Base-by-base conservation (phyloP, 2,888 invertebrate species). In the Zaprionus bogoriensis region DNA sequence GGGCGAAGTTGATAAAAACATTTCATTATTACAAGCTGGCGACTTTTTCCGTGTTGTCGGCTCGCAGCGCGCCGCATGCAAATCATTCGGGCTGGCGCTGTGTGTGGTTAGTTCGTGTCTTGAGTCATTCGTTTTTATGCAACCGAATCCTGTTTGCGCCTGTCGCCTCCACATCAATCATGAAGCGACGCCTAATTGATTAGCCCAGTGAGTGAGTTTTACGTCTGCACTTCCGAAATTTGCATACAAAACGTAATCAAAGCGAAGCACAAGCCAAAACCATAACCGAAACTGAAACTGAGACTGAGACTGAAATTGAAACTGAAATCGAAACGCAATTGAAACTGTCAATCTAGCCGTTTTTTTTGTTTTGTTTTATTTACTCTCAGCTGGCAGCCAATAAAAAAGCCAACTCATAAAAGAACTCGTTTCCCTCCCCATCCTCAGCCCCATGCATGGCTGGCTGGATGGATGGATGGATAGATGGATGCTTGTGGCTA, bases 41-140 rank as follows among this genome's bases (percentile, higher is more conserved):
- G 64, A 84, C 79, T 78, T 72, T 72, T 72, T 74, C 74, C 72
- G 72, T 44, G 60, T 74, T 73, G 41, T 45, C n/a, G 12, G 41
- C 44, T 38, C n/a, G 17, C 52, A 45, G 47, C 32, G n/a, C 12
- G 17, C 6, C 14, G 10, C 41, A 74, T 72, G 73, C 72, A 74
- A 74, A 74, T 71, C 30, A 23, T 28, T 12, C 4, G 17, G 39
- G 14, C 5, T 1, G 3, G 12, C 55, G 53, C 66, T 67, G 80
- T 83, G 83, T 78, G 74, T 76, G 79, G 83, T 79, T 59, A 81
- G 80, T 80, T 84, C 73, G 80, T 83, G 86, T 62, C 83, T 77
- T 85, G 72, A 81, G 83, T 86, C 80, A 82, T 66, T 81, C 58
- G 74, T 47, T 66, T 65, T 74, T 73, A 55, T 57, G 60, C 61